phyloP scores from a whole-genome alignment of 2,888 invertebrate species.

The Chymomyza procnemis region DNA sequence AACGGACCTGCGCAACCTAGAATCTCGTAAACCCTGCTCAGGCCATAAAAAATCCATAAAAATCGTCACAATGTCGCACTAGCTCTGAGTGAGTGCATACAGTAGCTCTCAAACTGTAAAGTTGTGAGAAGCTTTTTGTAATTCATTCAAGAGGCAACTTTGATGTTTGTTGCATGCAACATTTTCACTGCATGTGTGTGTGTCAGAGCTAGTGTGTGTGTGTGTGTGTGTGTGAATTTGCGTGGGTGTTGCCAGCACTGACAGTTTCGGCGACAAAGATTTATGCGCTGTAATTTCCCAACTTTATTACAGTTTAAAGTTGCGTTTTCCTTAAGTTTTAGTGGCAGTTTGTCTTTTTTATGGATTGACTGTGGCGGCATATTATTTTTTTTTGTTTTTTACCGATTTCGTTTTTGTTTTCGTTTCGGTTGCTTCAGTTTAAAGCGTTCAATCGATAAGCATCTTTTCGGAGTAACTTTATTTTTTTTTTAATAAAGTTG shows the following conservation, averaged over 20 bases:
- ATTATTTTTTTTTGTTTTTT: not conserved
- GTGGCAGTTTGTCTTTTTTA: slow-evolving; percentile 39
- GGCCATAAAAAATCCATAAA: no score
- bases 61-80: not conserved
- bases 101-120: slow-evolving; percentile 64
- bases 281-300: slow-evolving; percentile 71
- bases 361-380: slow-evolving; percentile 31
- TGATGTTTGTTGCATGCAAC: slow-evolving; percentile 12
- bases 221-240: slow-evolving; percentile 59
- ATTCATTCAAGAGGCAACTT: slow-evolving; percentile 48
- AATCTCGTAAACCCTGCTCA: not conserved
- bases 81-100: slow-evolving; percentile 14
- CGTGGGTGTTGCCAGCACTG: slow-evolving; percentile 32
- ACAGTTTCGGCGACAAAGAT: slow-evolving; percentile 70
- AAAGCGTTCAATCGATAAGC: slow-evolving; percentile 26
- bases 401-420: not conserved
- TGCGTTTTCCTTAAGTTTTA: slow-evolving; percentile 69
- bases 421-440: slow-evolving; percentile 17
- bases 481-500: slow-evolving; percentile 56
- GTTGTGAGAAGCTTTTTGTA: slow-evolving; percentile 30
- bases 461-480: slow-evolving; percentile 39
- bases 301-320: slow-evolving; percentile 71
- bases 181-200: slow-evolving; percentile 3
- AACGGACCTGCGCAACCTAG: no score
- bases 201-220: slow-evolving; percentile 1